A percentile compares a stretch with the other conserved stretches of the same genome.
phyloP scores from a whole-genome alignment of 2,888 invertebrate species.

The Sturmia bella region DNA sequence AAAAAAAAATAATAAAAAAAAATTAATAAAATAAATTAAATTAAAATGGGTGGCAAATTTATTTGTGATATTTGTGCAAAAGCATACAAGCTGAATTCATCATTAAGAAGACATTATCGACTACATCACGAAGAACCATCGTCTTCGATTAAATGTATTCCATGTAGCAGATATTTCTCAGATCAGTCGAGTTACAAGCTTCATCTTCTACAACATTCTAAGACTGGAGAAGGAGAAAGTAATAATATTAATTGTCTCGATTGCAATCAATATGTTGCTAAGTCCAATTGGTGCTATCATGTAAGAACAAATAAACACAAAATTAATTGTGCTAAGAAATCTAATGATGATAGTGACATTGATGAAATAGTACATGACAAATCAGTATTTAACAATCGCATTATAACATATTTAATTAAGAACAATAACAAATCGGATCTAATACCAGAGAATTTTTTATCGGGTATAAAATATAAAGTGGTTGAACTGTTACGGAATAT shows the following conservation, averaged over 20 bases:
- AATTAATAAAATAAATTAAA: too few species aligned
- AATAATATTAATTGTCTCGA: background rate
- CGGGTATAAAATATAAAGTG: background rate
- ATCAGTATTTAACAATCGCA: background rate
- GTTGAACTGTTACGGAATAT: background rate
- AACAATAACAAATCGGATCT: background rate
- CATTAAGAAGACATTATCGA: background rate
- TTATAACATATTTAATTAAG: background rate
- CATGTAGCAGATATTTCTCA: too few species aligned
- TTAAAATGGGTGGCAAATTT: too few species aligned
- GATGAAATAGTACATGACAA: background rate
- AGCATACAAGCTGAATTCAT: background rate
- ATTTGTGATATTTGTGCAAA: background rate
- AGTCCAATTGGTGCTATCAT: background rate
- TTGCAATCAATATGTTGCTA: background rate
- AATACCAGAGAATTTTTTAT: background rate
- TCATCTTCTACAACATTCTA: background rate
- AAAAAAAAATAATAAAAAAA: too few species aligned
- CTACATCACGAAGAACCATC: background rate
- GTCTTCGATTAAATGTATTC: too few species aligned
- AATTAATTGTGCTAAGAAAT: background rate
- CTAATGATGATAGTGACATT: background rate
- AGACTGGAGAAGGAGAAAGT: background rate
- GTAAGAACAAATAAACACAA: slow-evolving; percentile 17
- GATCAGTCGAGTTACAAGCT: background rate